Evolutionary conservation across 2,888 invertebrate species (phyloP).

Genomic region (Julus scanicus): DNA sequence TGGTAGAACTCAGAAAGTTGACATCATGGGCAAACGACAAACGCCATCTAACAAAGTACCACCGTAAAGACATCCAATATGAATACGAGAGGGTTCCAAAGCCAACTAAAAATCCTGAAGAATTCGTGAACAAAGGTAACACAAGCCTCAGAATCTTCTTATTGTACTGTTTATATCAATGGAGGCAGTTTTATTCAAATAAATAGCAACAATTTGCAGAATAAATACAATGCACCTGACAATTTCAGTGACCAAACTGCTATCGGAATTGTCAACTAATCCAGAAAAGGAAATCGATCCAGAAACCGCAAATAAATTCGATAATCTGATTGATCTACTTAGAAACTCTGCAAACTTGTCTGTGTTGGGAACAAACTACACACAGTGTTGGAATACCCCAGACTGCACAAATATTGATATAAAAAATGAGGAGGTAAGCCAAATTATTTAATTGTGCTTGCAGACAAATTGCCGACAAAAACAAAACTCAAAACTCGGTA

Average conservation of each 20-base stretch:
- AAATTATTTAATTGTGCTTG: neutral
- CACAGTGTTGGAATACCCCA: neutral
- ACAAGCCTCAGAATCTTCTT: neutral
- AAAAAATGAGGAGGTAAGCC: neutral
- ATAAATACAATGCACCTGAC: neutral
- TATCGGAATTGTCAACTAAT: conserved; percentile 5
- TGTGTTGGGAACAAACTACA: neutral
- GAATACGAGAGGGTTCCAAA: neutral
- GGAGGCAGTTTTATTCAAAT: no score
- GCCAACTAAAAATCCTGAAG: neutral
- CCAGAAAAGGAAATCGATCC: conserved; percentile 34
- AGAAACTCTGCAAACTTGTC: conserved; percentile 25
- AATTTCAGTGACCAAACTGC: neutral
- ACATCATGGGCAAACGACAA: neutral
- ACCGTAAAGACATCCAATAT: neutral
- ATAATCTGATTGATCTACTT: neutral
- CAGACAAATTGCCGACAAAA: no score
- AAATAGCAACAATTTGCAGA: no score
- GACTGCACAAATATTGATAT: neutral
- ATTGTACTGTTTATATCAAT: neutral
- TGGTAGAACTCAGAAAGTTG: neutral
- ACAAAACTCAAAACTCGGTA: no score
- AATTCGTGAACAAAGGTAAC: neutral
- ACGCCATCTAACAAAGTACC: neutral
- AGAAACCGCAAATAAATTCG: conserved; percentile 41